phyloP scores from a whole-genome alignment of 2,797 vertebrate species.

The Tapera naevia region DNA sequence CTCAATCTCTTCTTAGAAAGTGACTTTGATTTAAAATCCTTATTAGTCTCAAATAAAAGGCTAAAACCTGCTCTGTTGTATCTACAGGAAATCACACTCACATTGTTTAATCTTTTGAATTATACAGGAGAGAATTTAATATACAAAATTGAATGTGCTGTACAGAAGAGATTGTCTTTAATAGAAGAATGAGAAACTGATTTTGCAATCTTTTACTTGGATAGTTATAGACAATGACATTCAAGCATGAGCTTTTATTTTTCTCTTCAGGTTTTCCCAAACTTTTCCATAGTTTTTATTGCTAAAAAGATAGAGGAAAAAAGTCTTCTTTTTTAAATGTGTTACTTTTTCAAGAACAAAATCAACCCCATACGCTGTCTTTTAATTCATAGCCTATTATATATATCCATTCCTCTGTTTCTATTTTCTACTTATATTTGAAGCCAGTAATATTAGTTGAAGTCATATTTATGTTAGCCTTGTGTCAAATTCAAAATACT shows the following conservation, averaged over 20 bases:
- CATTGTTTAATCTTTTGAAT: neutral
- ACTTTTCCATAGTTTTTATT: neutral
- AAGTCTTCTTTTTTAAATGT: rapidly evolving
- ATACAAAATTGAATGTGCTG: neutral
- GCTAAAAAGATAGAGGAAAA: neutral
- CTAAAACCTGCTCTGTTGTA: neutral
- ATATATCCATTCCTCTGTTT: neutral
- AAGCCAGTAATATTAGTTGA: neutral
- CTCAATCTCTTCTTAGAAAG: neutral
- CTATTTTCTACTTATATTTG: neutral
- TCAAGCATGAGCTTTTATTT: neutral
- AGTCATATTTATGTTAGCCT: neutral
- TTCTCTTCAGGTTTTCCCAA: neutral
- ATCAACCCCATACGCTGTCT: neutral
- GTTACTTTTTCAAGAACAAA: neutral
- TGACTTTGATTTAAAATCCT: neutral
- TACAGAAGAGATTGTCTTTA: neutral
- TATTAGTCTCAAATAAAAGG: neutral
- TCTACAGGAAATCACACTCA: neutral
- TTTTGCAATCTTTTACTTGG: neutral
- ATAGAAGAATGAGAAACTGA: neutral
- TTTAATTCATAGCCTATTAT: neutral
- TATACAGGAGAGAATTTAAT: neutral
- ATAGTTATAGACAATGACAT: neutral
- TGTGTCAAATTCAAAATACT: neutral